Base-by-base conservation (phyloP, 2,888 invertebrate genomes). In the Pardosa pseudoannulata region DNA sequence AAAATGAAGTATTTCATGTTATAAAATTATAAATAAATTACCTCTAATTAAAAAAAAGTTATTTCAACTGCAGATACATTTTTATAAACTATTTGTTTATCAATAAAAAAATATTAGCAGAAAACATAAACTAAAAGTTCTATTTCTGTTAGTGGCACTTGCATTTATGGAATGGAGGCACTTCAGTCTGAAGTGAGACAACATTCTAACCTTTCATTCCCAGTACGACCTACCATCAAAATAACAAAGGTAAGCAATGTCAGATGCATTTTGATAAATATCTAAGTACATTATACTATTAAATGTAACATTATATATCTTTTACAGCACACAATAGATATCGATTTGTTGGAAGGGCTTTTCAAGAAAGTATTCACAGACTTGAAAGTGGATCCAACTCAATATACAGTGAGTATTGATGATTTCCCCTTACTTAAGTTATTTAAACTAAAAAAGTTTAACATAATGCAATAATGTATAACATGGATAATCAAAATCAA, bases 301-400 rank as follows among this genome's bases (percentile, higher is more conserved):
- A 67, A 23, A 74, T 81, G 76, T 65, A 68, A 78, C 74, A 68
- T 70, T 50, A n/a, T 68, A 9, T 67, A 31, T 39, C 16, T 23
- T 74, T 88, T 90, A 27, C 89, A 92, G 91, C 91, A 91, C 89
- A 90, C 91, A 19, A 90, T 93, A 36, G 92, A 93, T 89, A 89
- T 91, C 79, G 90, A 89, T 41, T 91, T 93, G 13, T 90, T 93
- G 88, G 90, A 91, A 80, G 92, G 92, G n/a, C 90, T 93, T 31
- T 91, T 94, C 80, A 90, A 90, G 70, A 92, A 93, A 89, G 91
- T 93, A 19, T 93, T 93, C 90, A 90, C 90, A 28, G 92, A 93
- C 31, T 90, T 93, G 65, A 91, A 91, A 56, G 90, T 93, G 36
- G 91, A 93, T 75, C 92, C 93, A 5, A 90, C 90, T 76, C 90